Base-by-base conservation (phyloP, 2,113 vertebrate genomes). In the Chinchilla lanigera region DNA sequence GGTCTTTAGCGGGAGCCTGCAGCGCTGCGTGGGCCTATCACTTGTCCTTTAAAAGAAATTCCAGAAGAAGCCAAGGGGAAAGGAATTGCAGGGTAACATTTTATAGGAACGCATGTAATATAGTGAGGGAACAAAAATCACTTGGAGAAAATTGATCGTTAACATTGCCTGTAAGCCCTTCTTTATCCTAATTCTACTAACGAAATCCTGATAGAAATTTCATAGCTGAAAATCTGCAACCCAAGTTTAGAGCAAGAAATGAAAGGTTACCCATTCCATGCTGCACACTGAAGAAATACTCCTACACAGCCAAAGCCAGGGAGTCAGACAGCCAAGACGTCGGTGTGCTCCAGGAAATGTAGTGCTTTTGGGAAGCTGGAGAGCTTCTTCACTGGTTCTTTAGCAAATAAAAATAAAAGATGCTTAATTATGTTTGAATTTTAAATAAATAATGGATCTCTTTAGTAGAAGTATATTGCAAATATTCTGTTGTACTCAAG, bases 21-120 rank as follows among this genome's bases (percentile, higher is more conserved):
- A n/a, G 0, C 3, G 35, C 44, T 56, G 11, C 1, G 0, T 20
- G 35, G 30, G 17, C 47, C 17, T 6, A 8, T 30, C 35, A 38
- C 11, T 73, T 35, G n/a, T 10, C 38, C 38, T 41, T 38, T 35
- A 58, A 67, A 82, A 65, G 4, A 47, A 60, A 82, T 69, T 38
- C 41, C 89, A 14, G 13, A 1, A 16, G 41, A 14, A 63, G 20
- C 10, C 11, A 44, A 67, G 58, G 50, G 10, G 13, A 86, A 89
- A 10, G 54, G 30, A 61, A 82, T 47, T 60, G 30, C 44, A 22
- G 77, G 28, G 22, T 13, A 33, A 58, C 38, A 19, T 41, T 47
- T 56, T 80, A 78, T 88, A 17, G 38, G 0, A 14, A 56, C 2
- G 1, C 16, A 35, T 61, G 78, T 60, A 30, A 73, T 10, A 28